phyloP scores from a whole-genome alignment of 1,140 invertebrate species.

The Fopius arisanus region DNA sequence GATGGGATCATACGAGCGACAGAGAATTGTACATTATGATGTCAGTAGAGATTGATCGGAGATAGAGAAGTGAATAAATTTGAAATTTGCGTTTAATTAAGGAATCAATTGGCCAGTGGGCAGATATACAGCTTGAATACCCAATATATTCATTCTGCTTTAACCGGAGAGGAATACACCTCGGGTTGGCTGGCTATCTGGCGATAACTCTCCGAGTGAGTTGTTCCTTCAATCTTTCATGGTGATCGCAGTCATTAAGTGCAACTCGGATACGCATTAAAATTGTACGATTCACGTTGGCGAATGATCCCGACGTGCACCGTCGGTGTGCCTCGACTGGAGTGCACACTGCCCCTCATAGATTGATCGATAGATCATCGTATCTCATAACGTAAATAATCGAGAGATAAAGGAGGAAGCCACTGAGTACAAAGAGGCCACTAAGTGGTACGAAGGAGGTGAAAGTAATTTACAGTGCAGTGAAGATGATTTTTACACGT shows the following conservation, averaged over 20 bases:
- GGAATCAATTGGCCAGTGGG: neutral
- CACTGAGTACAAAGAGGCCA: neutral
- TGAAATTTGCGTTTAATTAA: constrained; percentile 15
- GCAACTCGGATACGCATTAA: constrained; percentile 2
- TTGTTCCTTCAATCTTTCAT: constrained; percentile 11
- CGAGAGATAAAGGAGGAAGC: neutral
- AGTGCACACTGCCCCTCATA: neutral
- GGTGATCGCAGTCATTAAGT: constrained; percentile 12
- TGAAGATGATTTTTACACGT: neutral
- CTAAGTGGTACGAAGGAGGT: neutral
- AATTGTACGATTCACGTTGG: neutral
- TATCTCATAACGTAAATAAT: constrained; percentile 9
- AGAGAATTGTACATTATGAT: constrained; percentile 4
- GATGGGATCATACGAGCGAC: neutral
- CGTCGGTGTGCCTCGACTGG: neutral
- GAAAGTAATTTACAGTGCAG: neutral
- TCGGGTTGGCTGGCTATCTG: neutral
- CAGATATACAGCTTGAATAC: neutral
- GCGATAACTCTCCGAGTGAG: constrained; percentile 8
- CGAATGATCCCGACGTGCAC: neutral
- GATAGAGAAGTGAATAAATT: neutral
- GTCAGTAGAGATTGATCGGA: constrained; percentile 2
- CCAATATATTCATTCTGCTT: neutral
- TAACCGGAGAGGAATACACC: neutral
- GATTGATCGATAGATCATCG: constrained; percentile 13